Base-by-base conservation (phyloP, 2,797 vertebrate species). In the Oophaga sylvatica region DNA sequence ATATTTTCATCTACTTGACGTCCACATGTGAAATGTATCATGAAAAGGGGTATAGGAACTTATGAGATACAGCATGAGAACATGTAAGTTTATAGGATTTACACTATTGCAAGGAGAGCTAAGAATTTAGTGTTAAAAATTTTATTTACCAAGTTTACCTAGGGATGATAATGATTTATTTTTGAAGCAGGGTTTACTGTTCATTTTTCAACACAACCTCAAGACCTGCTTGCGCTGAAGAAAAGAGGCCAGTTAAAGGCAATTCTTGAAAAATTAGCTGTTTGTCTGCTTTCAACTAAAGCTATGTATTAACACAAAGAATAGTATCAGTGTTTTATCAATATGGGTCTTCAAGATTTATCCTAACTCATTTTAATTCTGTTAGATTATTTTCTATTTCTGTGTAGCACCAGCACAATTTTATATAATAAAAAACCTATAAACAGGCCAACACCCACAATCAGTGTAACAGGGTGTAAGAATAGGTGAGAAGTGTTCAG, bases 171-270 rank as follows among this genome's bases (percentile, higher is more conserved):
- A 57, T 56, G 22, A 29, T 77, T 57, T 77, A 77, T 77, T 77
- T 77, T 41, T 73, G 41, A 41, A 73, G 70, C 19, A 45, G 48
- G 5, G 15, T n/a, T 77, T 29, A 15, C 75, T 57, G 75, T 56
- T 77, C n/a, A 56, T 77, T 57, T 77, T 77, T 77, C 75, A 77
- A 57, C 75, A 77, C 75, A 77, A 77, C 11, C 75, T 77, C 53
- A 53, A 57, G 73, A 77, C 15, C 75, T 57, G 22, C 22, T 77
- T 29, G 75, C 57, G 48, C 75, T 77, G 12, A n/a, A 57, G 56
- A 16, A 22, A 56, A n/a, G n/a, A n/a, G n/a, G 3, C 22, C 6
- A 29, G 12, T 78, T 57, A 57, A 56, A 57, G 59, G n/a, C n/a
- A 29, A 29, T 31, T 78, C n/a, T 57, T 59, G n/a, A 78, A 57